Conservation (phyloP, 2,797 vertebrate genomes). For the Tenualosa thibaudeaui region DNA sequence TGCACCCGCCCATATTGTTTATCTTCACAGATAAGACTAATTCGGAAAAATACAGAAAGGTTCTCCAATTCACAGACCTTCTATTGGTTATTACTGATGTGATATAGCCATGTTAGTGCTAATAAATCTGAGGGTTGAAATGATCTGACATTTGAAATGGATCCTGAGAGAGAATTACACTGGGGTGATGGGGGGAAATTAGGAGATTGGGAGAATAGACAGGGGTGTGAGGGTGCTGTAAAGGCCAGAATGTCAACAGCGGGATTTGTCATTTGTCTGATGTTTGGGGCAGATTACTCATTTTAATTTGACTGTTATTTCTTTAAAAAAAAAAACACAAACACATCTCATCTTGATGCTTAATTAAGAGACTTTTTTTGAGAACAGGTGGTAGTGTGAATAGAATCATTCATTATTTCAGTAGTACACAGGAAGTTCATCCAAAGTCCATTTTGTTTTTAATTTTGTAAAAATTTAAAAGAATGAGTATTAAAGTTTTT, state of each 20-base stretch:
- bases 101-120: not conserved
- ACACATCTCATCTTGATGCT: not conserved
- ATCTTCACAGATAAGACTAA: not conserved
- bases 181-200: not conserved
- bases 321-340: not conserved
- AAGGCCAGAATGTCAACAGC: not conserved
- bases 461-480: too few relatives aligned
- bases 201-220: conserved; percentile 14
- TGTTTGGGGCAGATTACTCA: not conserved
- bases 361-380: not conserved
- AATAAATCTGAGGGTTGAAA: not conserved
- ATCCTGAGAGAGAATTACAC: not conserved
- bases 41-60: not conserved
- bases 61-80: not conserved
- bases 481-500: too few relatives aligned
- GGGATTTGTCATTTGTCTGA: not conserved
- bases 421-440: not conserved
- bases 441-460: not conserved
- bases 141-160: not conserved
- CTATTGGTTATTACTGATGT: not conserved
- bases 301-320: not conserved
- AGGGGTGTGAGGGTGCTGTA: not conserved
- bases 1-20: not conserved
- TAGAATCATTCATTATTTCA: not conserved
- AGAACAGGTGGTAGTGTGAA: not conserved